Evolutionary conservation across 1,140 invertebrate genomes (phyloP).

Genomic region (Amphibalanus amphitrite): DNA sequence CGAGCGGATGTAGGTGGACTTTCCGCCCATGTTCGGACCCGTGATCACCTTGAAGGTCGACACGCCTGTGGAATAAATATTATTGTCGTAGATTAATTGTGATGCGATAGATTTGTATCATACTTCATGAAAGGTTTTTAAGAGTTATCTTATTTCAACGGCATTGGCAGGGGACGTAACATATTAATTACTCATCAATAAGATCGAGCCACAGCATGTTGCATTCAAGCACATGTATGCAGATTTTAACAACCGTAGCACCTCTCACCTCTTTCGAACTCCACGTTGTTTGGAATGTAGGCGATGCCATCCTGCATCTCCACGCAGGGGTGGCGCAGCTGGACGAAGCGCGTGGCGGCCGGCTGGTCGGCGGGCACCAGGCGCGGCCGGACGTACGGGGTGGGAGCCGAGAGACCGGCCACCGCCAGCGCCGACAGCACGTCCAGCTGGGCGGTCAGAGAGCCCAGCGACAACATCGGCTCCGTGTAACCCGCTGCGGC

Average conservation of each 20-base stretch:
- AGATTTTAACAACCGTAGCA: no score
- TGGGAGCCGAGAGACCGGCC: constrained; percentile 47
- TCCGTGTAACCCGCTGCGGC: constrained; percentile 62
- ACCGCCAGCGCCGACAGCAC: constrained; percentile 70
- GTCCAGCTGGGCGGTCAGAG: constrained; percentile 61
- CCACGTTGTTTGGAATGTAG: constrained; percentile 73
- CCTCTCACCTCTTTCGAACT: constrained; percentile 49
- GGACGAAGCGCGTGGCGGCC: constrained; percentile 49
- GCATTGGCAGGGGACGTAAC: no score
- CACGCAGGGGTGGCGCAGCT: constrained; percentile 79
- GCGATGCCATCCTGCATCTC: constrained; percentile 54
- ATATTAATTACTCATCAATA: no score
- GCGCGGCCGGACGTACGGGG: constrained; percentile 58
- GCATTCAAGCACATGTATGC: no score
- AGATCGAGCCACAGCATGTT: no score
- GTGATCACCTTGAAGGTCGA: constrained; percentile 65
- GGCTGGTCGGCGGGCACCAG: constrained; percentile 40
- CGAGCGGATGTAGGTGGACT: constrained; percentile 89
- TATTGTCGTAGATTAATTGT: no score
- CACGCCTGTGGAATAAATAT: constrained; percentile 20
- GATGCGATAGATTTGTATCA: no score
- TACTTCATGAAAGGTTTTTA: no score
- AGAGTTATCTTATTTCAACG: no score
- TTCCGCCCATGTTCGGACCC: constrained; percentile 97
- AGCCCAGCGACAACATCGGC: constrained; percentile 52